Evolutionary conservation across 1,140 invertebrate genomes (phyloP).

Genomic region (Brachystomella parvula): DNA sequence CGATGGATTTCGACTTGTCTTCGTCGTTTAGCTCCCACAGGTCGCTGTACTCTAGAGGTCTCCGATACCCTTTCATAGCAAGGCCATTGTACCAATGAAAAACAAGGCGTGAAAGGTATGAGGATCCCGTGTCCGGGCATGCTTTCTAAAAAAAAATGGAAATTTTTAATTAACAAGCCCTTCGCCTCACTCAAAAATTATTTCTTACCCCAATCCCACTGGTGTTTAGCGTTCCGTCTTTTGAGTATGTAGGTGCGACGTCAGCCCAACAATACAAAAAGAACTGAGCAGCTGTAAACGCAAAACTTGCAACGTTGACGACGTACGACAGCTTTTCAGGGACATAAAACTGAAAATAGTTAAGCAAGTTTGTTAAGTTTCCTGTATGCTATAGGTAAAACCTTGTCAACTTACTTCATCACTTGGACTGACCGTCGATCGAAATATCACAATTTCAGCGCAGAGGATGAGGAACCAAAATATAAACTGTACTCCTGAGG

Average conservation of each 20-base stretch:
- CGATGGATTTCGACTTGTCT: conserved; percentile 45
- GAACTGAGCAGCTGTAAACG: conserved; percentile 60
- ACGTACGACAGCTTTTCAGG: not conserved
- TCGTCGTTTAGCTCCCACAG: conserved; percentile 50
- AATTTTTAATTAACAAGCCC: conserved; percentile 1
- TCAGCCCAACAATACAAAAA: conserved; percentile 75
- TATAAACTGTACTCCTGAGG: conserved; percentile 78
- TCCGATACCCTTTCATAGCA: conserved; percentile 51
- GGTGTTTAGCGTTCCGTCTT: conserved; percentile 50
- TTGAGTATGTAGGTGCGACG: conserved; percentile 55
- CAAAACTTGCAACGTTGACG: conserved; percentile 52
- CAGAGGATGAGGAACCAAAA: conserved; percentile 74
- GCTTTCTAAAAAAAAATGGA: conserved; percentile 56
- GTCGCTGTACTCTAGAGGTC: conserved; percentile 45
- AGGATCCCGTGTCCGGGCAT: conserved; percentile 75
- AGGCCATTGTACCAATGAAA: conserved; percentile 87
- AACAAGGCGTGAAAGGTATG: conserved; percentile 76
- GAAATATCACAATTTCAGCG: conserved; percentile 62
- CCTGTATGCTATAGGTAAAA: not conserved
- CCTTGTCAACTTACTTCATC: not conserved
- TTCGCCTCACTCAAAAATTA: not conserved
- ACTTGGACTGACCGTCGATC: conserved; percentile 45
- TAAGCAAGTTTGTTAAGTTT: not conserved
- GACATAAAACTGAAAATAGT: not conserved
- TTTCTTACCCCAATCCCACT: conserved; percentile 1